Base-by-base conservation (phyloP, 1,140 invertebrate species). In the Tachypleus tridentatus region DNA sequence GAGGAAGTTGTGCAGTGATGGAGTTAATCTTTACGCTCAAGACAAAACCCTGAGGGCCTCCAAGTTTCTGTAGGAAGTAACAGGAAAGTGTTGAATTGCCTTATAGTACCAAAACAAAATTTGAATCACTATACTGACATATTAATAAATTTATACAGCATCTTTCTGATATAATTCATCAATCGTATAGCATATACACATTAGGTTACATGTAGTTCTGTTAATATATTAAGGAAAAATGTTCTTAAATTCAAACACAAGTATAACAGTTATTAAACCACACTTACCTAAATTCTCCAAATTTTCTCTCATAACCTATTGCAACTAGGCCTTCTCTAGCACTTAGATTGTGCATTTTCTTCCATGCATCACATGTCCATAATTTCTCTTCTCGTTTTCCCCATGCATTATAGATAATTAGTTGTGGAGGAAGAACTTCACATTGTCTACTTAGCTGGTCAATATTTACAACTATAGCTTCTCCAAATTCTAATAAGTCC, bases 301-400 rank as follows among this genome's bases (percentile, higher is more conserved):
- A 76, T 62, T 78, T 76, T 48, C 78, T 74, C 64, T 83, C 80
- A 74, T 85, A 84, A 6, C 79, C 80, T 65, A 80, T 77, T 3
- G 81, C 76, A 60, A 85, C 75, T 0, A 85, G 71, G 3, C 83
- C 83, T 73, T 85, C 83, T 71, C 81, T 76, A 47, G 83, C 82
- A 49, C 81, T 75, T 50, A 85, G 77, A 47, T 74, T 72, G 67
- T 84, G 82, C 75, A 82, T 76, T 66, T 75, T 71, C 57, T 79
- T 77, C 83, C 83, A 85, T 51, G 82, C 82, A 47, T 74, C 61
- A 67, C 78, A 80, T 4, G 81, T 83, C 5, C 57, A 77, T 65
- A 77, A 70, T 64, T 78, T 72, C 72, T 84, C 82, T 4, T 80
- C 69, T 48, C 80, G 68, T 56, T 78, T 75, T 10, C 83, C 83